These are phyloP conservation scores for Zoanthus gigantus DNA, from an alignment of 92 coral and sea anemone genomes.

Conservation along the genomic window DNA sequence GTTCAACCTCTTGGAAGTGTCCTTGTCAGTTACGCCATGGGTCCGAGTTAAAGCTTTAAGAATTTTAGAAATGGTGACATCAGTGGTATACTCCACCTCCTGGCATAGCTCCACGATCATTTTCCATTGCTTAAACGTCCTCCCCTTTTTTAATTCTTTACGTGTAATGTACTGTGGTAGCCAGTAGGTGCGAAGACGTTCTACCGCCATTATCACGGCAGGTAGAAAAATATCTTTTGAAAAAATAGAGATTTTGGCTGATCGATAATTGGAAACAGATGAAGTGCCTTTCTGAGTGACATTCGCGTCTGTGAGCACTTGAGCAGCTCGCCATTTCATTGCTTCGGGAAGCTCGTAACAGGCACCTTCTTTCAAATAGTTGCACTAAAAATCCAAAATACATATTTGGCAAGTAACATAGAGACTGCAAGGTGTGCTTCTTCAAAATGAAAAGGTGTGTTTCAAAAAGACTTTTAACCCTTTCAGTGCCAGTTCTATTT, in stretches of 20 bases:
- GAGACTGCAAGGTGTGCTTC: too few relatives aligned
- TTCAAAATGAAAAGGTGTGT: too few relatives aligned
- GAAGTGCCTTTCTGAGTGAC: slow-evolving; percentile 26
- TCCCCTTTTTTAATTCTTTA: slow-evolving; percentile 50
- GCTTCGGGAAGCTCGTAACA: slow-evolving; percentile 83
- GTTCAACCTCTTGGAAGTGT: not conserved
- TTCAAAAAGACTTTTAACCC: too few relatives aligned
- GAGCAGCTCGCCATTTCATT: slow-evolving; percentile 74
- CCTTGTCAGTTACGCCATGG: not conserved
- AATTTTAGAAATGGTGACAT: slow-evolving; percentile 14
- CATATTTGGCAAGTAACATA: not conserved
- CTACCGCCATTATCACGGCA: slow-evolving; percentile 71
- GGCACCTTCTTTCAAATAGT: slow-evolving; percentile 85
- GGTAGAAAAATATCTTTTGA: slow-evolving; percentile 75
- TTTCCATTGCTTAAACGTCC: slow-evolving; percentile 19
- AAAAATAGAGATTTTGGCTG: slow-evolving; percentile 75
- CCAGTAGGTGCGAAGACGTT: slow-evolving; percentile 84
- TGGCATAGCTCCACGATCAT: slow-evolving; percentile 26
- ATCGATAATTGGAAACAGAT: slow-evolving; percentile 34
- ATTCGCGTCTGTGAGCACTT: slow-evolving; percentile 26
- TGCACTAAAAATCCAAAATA: slow-evolving; percentile 24
- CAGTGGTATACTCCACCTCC: not conserved
- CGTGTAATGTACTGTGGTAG: slow-evolving; percentile 83
- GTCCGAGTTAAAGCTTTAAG: slow-evolving; percentile 12
- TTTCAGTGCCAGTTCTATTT: too few relatives aligned